Base-by-base conservation (phyloP, 2,113 vertebrate species). In the Crotalus horridus region DNA sequence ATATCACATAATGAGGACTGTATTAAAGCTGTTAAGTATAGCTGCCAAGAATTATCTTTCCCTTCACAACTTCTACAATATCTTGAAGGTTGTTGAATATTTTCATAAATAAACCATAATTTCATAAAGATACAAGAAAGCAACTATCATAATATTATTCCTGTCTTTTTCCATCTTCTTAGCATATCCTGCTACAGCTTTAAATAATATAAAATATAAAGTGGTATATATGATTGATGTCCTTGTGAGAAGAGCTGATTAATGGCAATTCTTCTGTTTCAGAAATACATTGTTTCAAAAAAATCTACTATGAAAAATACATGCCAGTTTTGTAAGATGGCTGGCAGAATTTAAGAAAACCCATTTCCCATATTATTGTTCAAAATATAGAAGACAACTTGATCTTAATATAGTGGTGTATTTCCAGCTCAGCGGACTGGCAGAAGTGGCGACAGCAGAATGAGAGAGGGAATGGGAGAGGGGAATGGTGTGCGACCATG, bases 61-160 rank as follows among this genome's bases (percentile, higher is more conserved):
- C 69, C 89, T 94, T 95, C 94, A 90, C 95, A 93, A 91, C 69
- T 94, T 94, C 43, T 93, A 54, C 93, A 94, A 93, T 90, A 87
- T 91, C 94, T 96, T 96, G 93, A 96, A 96, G 54, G 90, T 95
- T 96, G 93, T 91, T 91, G 93, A 93, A 96, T 89, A 89, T 90
- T 90, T 95, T 95, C 89, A 81, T 95, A 96, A 95, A 96, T 96
- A 95, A 96, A 96, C 53, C 55, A 95, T 39, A 69, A 87, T 91
- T 94, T 95, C 92, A 61, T 88, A 90, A 95, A 93, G 91, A 92
- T 95, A 48, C 39, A 85, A 94, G 86, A 6, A 0, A 39, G 0
- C 81, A 95, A 96, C 85, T 96, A 48, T 85, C 64, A 39, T 95
- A 93, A 91, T 94, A 95, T 94, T 96, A 96, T 94, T 93, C 93